Evolutionary conservation across 2,797 vertebrate genomes (phyloP).

Genomic region (Sebastes steindachneri): DNA sequence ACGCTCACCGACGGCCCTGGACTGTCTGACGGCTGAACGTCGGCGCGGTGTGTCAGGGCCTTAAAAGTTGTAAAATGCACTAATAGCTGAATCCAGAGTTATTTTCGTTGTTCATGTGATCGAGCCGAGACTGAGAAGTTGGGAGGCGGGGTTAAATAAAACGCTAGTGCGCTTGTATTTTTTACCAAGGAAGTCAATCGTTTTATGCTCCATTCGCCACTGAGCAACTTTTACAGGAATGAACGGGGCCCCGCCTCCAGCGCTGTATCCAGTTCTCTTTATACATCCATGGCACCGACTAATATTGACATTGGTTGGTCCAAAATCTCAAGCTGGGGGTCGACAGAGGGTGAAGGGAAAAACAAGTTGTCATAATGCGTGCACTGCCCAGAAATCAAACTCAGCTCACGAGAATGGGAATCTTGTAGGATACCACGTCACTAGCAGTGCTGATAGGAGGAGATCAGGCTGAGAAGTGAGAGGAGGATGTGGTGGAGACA

Average conservation of each 20-base stretch:
- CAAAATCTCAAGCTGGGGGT: not conserved
- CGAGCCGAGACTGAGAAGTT: not conserved
- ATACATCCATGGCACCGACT: not conserved
- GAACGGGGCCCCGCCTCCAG: too few species aligned
- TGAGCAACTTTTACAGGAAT: not conserved
- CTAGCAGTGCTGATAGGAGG: constrained; percentile 75
- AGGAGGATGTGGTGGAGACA: not conserved
- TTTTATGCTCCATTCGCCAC: not conserved
- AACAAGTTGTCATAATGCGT: not conserved
- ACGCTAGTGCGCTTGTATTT: not conserved
- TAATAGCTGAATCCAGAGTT: not conserved
- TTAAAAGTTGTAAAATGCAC: not conserved
- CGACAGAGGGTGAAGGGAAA: not conserved
- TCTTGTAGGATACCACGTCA: constrained; percentile 92
- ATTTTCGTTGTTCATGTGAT: not conserved
- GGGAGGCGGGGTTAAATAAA: not conserved
- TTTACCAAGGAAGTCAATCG: not conserved
- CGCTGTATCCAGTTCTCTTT: not conserved
- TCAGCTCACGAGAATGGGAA: constrained; percentile 91
- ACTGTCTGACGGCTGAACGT: too few species aligned
- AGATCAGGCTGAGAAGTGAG: not conserved
- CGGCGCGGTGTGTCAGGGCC: too few species aligned
- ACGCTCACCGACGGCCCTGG: too few species aligned
- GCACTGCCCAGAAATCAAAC: constrained; percentile 91
- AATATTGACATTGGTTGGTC: not conserved